Base-by-base conservation (phyloP, 2,113 vertebrate genomes). In the Stigmatopora argus region DNA sequence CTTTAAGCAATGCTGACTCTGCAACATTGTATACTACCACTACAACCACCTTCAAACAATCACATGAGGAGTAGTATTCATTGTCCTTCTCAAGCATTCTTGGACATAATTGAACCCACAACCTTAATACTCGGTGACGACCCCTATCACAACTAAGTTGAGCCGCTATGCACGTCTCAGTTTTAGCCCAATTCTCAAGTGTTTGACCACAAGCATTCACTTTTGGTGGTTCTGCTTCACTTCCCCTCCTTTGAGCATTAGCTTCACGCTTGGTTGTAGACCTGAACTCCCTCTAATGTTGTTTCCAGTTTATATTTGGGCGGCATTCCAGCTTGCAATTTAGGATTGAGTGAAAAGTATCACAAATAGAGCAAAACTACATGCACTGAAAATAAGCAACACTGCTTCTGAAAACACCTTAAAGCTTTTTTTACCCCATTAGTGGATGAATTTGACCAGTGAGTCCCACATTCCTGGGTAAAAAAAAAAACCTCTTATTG, bases 351-450 rank as follows among this genome's bases (percentile, higher is more conserved):
- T 56, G 49, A 59, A 68, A 77, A 72, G 73, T 77, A 78, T 63
- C 70, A 61, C 34, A 47, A 58, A 82, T 72, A 83, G n/a, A 8
- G 58, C 72, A 61, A 75, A 84, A 72, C 66, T 71, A 35, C 59
- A 65, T 17, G 19, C 17, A 57, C 49, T 86, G 83, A 85, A 83
- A 82, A 80, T 75, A 78, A 80, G 60, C 80, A 84, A 85, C 62
- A 74, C 68, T 47, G n/a, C 72, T 53, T 77, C 72, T 88, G 79
- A 88, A 86, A 88, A 83, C 80, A 87, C 64, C 78, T 83, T 84
- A 80, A 83, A 68, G 66, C 73, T 77, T 72, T 72, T 70, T 70
- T 44, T 38, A 26, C 61, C 61, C 65, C 47, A 65, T 64, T 60
- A 72, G 13, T 71, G 72, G 61, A 79, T 74, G 67, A 65, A 73